Base-by-base conservation (phyloP, 2,888 invertebrate species). In the Melipona beecheii region DNA sequence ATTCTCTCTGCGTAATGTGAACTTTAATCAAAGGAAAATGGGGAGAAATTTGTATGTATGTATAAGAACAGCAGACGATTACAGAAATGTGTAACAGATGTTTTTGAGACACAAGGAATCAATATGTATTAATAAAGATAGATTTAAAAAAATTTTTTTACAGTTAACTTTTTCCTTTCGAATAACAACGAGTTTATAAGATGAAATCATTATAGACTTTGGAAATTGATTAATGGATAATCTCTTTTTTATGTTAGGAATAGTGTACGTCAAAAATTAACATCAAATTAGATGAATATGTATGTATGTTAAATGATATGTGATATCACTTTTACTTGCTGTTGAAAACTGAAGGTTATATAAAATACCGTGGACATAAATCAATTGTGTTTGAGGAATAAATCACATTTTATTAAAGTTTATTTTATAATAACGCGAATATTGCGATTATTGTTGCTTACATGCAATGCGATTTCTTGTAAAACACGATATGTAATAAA, bases 1-100 rank as follows among this genome's bases (percentile, higher is more conserved):
- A 89, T 89, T 87, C 88, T 84, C 83, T 85, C 81, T 73, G 66
- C 83, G 86, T 91, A 87, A 90, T 84, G 77, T 70, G 87, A 81
- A 62, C 62, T 85, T 82, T 78, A 75, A 78, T 76, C 77, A 81
- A 81, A 66, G 74, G 69, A 72, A 64, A 54, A 56, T 49, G 31
- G 69, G 81, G 52, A 27, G 56, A 21, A 69, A 43, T 6, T 9
- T 52, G 50, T 13, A 15, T 36, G 54, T 64, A 54, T n/a, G 56
- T 58, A n/a, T 24, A 24, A 60, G 9, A n/a, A 69, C 31, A 62
- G 78, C 66, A 58, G 71, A 69, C 78, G 76, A 83, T 80, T 85
- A 70, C 62, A 68, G 56, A 54, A 71, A 43, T 24, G 71, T 31
- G 77, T 70, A 66, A 68, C 76, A 54, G 69, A 52, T 65, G 54